Conservation (phyloP, 1,140 invertebrate species). For the Cryptotermes secundus region DNA sequence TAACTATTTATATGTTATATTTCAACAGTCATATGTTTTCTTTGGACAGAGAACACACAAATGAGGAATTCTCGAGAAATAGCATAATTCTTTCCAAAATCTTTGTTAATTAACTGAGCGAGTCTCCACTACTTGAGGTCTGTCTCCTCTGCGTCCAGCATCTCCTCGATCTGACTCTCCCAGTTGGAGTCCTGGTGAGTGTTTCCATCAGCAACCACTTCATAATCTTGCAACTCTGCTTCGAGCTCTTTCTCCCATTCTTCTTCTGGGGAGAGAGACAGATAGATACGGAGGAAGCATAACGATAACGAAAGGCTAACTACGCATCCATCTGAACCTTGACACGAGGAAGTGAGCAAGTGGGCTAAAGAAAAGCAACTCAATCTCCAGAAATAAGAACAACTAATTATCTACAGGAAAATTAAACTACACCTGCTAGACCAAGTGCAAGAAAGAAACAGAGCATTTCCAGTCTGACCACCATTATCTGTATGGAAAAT, state of each 20-base stretch:
- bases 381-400: conserved; percentile 1
- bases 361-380: conserved; percentile 9
- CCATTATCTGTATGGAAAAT: background rate
- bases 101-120: background rate
- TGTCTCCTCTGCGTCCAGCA: conserved; percentile 54
- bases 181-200: conserved; percentile 53
- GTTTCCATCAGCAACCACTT: conserved; percentile 67
- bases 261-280: conserved; percentile 65
- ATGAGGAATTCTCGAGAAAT: background rate
- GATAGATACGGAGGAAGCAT: conserved; percentile 35
- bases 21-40: conserved; percentile 7
- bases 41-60: conserved; percentile 10
- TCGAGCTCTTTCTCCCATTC: conserved; percentile 93
- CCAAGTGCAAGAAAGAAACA: background rate
- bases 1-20: background rate
- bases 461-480: background rate
- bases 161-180: conserved; percentile 59
- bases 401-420: conserved; percentile 14
- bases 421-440: background rate
- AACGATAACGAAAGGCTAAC: conserved; percentile 27
- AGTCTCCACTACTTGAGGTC: conserved; percentile 41
- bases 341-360: conserved; percentile 22
- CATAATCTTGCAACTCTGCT: conserved; percentile 88
- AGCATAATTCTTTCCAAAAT: background rate
- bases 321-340: conserved; percentile 13